Conservation (phyloP, 1,140 invertebrate genomes). For the Condylostylus longicornis region DNA sequence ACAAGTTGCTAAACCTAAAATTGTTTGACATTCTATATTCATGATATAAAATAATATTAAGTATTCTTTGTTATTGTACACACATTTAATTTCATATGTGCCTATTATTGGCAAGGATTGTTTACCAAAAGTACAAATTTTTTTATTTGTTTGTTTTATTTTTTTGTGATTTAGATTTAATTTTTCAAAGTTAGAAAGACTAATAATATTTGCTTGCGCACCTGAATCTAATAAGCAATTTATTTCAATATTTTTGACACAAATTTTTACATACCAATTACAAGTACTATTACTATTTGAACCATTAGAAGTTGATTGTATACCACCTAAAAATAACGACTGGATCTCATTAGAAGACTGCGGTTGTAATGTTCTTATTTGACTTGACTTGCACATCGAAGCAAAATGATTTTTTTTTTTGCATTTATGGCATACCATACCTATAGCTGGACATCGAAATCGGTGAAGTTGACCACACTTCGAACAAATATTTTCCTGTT, state of each 20-base stretch:
- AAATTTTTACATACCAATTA: too few species aligned
- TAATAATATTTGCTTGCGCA: conserved; percentile 11
- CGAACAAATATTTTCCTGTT: too few species aligned
- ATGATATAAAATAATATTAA: conserved; percentile 7
- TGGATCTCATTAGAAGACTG: too few species aligned
- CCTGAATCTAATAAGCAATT: conserved; percentile 13
- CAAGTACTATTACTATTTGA: too few species aligned
- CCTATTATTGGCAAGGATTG: conserved; percentile 6
- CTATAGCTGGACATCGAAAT: too few species aligned
- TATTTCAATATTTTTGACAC: conserved; percentile 9
- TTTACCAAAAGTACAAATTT: conserved; percentile 7
- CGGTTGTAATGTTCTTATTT: too few species aligned
- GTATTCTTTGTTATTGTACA: conserved; percentile 3
- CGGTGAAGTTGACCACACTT: too few species aligned
- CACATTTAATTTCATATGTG: conserved; percentile 1
- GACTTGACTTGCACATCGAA: too few species aligned
- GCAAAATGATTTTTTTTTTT: too few species aligned
- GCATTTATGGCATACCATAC: too few species aligned
- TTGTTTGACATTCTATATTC: conserved; percentile 6
- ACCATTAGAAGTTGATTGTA: too few species aligned
- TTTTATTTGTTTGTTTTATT: conserved; percentile 1
- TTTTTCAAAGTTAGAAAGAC: conserved; percentile 6
- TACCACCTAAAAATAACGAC: too few species aligned
- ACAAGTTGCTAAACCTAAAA: conserved; percentile 3
- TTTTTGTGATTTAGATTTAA: conserved; percentile 6